A percentile compares a stretch with the other conserved stretches of the same genome.
Evolutionary conservation across 2,113 vertebrate genomes (phyloP).

Genomic region (Centropristis striata): DNA sequence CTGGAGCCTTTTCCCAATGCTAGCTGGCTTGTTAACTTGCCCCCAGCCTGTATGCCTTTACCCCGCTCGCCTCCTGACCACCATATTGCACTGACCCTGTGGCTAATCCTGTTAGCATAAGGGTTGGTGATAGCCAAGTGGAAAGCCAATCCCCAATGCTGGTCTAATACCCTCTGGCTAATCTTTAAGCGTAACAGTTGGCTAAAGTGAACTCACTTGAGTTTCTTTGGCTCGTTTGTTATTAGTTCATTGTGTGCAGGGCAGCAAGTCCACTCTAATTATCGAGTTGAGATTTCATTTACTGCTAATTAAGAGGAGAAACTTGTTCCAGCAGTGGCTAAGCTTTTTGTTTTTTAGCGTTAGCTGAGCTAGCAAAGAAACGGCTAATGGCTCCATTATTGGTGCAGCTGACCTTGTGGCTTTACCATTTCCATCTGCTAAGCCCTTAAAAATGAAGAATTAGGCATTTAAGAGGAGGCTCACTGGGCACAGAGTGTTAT

Average conservation of each 20-base stretch:
- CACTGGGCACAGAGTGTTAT: slow-evolving; percentile 33
- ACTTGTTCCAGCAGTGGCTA: slow-evolving; percentile 34
- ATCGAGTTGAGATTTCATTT: slow-evolving; percentile 46
- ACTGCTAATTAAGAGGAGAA: slow-evolving; percentile 55
- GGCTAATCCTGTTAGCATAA: slow-evolving; percentile 68
- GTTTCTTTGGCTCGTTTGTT: slow-evolving; percentile 47
- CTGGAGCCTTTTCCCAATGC: slow-evolving; percentile 29
- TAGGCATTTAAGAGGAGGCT: slow-evolving; percentile 50
- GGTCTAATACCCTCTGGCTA: slow-evolving; percentile 42
- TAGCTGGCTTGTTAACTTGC: slow-evolving; percentile 42
- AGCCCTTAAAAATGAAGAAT: slow-evolving; percentile 68
- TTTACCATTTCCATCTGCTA: slow-evolving; percentile 57
- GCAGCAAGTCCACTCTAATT: slow-evolving; percentile 40
- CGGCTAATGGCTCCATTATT: slow-evolving; percentile 62
- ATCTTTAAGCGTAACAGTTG: slow-evolving; percentile 48
- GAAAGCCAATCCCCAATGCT: slow-evolving; percentile 42
- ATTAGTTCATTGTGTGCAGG: slow-evolving; percentile 34
- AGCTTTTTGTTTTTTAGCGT: slow-evolving; percentile 43
- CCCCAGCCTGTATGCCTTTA: slow-evolving; percentile 32
- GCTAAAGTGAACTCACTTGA: slow-evolving; percentile 45
- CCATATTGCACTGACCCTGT: slow-evolving; percentile 52
- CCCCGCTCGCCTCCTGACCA: slow-evolving; percentile 46
- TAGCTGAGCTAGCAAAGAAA: slow-evolving; percentile 49
- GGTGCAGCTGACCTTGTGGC: slow-evolving; percentile 62
- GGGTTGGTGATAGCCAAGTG: slow-evolving; percentile 50